phyloP scores from a whole-genome alignment of 2,797 vertebrate species.

The Acomys russatus region DNA sequence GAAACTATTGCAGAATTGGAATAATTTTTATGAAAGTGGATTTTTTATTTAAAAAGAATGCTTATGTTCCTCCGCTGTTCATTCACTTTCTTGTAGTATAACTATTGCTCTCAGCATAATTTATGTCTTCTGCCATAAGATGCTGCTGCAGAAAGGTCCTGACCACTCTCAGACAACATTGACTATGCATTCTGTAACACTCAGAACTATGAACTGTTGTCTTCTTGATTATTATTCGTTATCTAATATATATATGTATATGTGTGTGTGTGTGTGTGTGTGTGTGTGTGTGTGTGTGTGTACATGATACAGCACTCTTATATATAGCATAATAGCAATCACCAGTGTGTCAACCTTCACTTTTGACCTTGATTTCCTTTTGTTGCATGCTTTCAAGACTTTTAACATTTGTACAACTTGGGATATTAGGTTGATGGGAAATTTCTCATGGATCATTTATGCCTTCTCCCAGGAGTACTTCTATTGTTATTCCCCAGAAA shows the following conservation, averaged over 20 bases:
- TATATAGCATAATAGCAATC: no score
- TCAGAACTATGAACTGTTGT: neutral
- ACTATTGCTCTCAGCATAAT: neutral
- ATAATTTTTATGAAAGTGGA: neutral
- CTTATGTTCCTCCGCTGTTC: neutral
- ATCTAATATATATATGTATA: neutral
- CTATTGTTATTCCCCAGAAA: no score
- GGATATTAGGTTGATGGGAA: no score
- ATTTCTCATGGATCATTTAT: no score
- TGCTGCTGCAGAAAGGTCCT: neutral
- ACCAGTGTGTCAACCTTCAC: no score
- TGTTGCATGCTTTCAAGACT: no score
- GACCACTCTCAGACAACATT: neutral
- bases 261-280: no score
- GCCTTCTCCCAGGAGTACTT: no score
- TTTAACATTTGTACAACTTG: no score
- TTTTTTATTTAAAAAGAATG: neutral
- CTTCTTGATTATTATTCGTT: neutral
- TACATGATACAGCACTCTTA: no score
- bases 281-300: no score
- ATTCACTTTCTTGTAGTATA: neutral
- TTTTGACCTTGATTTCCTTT: no score
- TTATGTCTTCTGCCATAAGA: neutral
- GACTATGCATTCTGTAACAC: neutral
- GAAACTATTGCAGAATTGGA: neutral